These are phyloP conservation scores for Varanus salvator DNA, from an alignment of 2,113 vertebrate species.

Conservation along the genomic window DNA sequence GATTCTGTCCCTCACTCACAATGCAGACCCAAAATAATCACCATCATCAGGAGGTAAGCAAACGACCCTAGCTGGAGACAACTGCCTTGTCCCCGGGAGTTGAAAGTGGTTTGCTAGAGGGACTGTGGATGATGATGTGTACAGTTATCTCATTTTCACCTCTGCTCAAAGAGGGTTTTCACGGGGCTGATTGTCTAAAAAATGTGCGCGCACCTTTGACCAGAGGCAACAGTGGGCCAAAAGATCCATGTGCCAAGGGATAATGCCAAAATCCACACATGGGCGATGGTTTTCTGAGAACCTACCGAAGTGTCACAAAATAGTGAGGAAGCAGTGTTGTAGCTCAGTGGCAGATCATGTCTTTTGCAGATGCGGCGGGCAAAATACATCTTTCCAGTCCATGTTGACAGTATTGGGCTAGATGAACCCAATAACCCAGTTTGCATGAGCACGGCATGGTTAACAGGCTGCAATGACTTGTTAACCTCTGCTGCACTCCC, in stretches of 20 bases:
- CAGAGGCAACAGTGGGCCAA: background rate
- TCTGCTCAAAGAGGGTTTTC: background rate
- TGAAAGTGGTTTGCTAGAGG: background rate
- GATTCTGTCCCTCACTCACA: conserved; percentile 50
- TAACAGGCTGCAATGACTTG: no score
- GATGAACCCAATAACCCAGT: no score
- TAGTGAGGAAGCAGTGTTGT: background rate
- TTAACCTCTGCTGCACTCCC: no score
- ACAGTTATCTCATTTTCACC: background rate
- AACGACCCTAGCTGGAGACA: conserved; percentile 20
- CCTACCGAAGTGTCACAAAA: background rate
- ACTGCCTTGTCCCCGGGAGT: background rate
- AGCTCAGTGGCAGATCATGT: no score
- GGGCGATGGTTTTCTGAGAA: background rate
- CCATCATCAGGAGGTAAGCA: conserved; percentile 29
- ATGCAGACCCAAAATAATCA: background rate
- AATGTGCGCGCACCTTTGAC: no score
- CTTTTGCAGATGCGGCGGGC: no score
- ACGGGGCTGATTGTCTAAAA: background rate
- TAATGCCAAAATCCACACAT: background rate
- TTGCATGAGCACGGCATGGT: no score
- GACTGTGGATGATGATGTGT: background rate
- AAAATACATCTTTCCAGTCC: no score
- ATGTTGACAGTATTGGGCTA: no score
- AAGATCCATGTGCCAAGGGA: background rate